A percentile compares a stretch with the other conserved stretches of the same genome.
Evolutionary conservation across 2,113 vertebrate species (phyloP).

Genomic region (Chlorodrepanis virens): DNA sequence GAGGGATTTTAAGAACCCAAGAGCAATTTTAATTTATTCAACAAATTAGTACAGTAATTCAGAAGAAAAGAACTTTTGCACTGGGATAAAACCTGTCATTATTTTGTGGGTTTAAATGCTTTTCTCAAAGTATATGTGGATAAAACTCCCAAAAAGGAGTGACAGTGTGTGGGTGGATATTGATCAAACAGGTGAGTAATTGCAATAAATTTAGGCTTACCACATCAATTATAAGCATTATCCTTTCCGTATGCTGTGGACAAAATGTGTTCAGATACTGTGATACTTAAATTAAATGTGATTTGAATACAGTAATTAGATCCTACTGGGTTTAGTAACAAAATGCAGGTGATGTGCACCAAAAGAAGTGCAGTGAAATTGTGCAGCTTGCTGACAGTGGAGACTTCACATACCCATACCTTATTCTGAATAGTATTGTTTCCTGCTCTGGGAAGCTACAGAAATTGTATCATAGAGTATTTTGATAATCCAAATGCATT

Average conservation of each 20-base stretch:
- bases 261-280: background rate
- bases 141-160: background rate
- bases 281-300: background rate
- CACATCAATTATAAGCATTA: background rate
- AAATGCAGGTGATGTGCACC: background rate
- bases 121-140: background rate
- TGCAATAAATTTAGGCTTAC: background rate
- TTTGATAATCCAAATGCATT: background rate
- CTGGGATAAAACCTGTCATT: background rate
- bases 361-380: background rate
- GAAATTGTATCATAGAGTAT: background rate
- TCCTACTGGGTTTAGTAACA: background rate
- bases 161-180: background rate
- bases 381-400: background rate
- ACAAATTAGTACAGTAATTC: background rate
- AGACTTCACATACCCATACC: background rate
- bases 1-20: constrained; percentile 1
- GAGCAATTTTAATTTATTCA: constrained; percentile 35
- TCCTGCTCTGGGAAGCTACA: background rate
- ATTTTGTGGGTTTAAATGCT: background rate
- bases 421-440: background rate
- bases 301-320: background rate
- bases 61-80: background rate
- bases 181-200: constrained; percentile 28
- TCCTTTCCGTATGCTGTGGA: background rate